phyloP scores from a whole-genome alignment of 1,140 invertebrate species.

The Drosophila burlai region DNA sequence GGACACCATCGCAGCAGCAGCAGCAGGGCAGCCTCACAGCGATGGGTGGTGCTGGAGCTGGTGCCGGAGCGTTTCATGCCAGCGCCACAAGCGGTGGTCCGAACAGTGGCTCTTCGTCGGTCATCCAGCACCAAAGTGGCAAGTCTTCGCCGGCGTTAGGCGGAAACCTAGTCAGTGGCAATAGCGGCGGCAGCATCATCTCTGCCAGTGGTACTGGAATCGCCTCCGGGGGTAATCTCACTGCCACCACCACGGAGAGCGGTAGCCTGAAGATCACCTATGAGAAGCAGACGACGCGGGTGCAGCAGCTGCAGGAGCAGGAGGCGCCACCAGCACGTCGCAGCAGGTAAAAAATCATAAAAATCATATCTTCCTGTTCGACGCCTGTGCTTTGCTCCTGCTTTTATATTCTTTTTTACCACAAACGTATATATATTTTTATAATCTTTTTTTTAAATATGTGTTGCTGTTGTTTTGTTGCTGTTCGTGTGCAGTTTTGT shows the following conservation, averaged over 20 bases:
- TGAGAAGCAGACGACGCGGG: slow-evolving; percentile 85
- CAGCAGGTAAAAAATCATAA: slow-evolving; percentile 85
- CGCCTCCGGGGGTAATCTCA: slow-evolving; percentile 48
- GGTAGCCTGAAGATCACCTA: slow-evolving; percentile 86
- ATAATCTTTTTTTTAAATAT: neutral
- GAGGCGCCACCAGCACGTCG: slow-evolving; percentile 84
- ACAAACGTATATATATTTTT: neutral
- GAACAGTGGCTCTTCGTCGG: slow-evolving; percentile 37
- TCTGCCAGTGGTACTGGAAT: slow-evolving; percentile 23
- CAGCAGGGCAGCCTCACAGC: slow-evolving; percentile 35
- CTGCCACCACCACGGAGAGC: slow-evolving; percentile 82
- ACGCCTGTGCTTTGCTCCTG: slow-evolving; percentile 23
- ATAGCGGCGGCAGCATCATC: slow-evolving; percentile 49
- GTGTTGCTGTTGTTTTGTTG: slow-evolving; percentile 25
- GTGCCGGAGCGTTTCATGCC: slow-evolving; percentile 17
- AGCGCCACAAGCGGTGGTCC: slow-evolving; percentile 21
- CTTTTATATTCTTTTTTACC: slow-evolving; percentile 21
- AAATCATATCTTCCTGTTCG: neutral
- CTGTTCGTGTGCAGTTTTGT: slow-evolving; percentile 17
- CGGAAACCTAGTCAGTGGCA: slow-evolving; percentile 62
- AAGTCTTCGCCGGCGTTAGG: slow-evolving; percentile 73
- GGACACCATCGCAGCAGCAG: slow-evolving; percentile 34
- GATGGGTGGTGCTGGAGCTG: slow-evolving; percentile 1
- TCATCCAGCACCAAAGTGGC: slow-evolving; percentile 76
- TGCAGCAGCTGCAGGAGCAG: slow-evolving; percentile 81